Evolutionary conservation across 2,888 invertebrate genomes (phyloP), one percentile per base, ranked within the genome.

Genomic region (Caradrina clavipalpis): DNA sequence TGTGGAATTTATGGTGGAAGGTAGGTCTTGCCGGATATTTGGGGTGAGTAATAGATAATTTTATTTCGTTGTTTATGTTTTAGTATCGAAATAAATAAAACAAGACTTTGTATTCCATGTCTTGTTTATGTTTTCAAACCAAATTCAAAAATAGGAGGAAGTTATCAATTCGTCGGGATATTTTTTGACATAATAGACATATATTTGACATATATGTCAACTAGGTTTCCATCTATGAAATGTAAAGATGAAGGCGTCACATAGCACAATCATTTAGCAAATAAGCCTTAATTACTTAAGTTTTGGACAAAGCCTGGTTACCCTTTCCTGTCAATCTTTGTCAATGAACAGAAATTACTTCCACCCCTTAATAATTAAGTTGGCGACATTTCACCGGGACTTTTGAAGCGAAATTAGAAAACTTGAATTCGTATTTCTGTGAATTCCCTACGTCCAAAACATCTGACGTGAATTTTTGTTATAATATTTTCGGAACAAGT

Each of bases 401-500:
- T 80, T 81, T 82, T 77, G 72, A 73, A 80, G 59, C 72, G 73
- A 88, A 88, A 92, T 91, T 90, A 89, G 83, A 86, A 90, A 91
- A 91, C 87, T 91, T 88, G 72, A 85, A 80, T 81, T 71, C 78
- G 74, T 67, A 70, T 74, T 69, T 56, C 67, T 59, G 63, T 55
- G 78, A 85, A 87, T 84, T 82, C 76, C 77, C 76, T 70, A 82
- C 77, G 83, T 86, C 80, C 59, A 76, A 86, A 84, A 85, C 84
- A 88, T 84, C 81, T 85, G 86, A 81, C 76, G n/a, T n/a, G 83
- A 82, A 76, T 86, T 80, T 82, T 78, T 65, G 75, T 77, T 60
- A 76, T 82, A 78, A 82, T 77, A 82, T 81, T 82, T 70, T 73
- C 39, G 22, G 79, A 71, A 73, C 74, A 78, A 80, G 56, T 77